Evolutionary conservation across 2,888 invertebrate species (phyloP).

Genomic region (Psococerastis gibbosa): DNA sequence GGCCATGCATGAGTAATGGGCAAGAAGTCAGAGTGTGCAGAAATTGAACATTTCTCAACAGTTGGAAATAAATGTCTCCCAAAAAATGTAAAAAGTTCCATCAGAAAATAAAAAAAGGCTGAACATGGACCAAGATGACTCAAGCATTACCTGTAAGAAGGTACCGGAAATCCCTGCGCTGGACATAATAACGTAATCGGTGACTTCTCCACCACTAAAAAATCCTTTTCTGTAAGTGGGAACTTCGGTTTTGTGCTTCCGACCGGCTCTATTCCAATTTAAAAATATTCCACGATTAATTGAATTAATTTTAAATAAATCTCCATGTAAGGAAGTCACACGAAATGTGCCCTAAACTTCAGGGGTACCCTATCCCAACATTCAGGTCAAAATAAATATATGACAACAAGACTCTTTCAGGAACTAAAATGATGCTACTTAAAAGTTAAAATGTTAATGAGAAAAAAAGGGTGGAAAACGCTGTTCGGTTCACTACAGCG

Average conservation of each 20-base stretch:
- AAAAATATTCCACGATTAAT: slow-evolving; percentile 14
- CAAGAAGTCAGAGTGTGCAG: no score
- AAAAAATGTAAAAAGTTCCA: no score
- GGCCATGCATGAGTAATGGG: no score
- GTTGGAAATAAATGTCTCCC: no score
- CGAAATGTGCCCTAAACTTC: slow-evolving; percentile 16
- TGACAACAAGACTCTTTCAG: no score
- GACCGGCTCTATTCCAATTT: slow-evolving; percentile 42
- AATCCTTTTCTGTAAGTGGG: slow-evolving; percentile 22
- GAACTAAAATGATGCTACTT: no score
- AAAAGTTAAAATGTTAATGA: no score
- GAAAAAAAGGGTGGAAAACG: no score
- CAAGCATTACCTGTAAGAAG: slow-evolving; percentile 27
- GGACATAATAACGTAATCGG: slow-evolving; percentile 28
- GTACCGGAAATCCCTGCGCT: slow-evolving; percentile 33
- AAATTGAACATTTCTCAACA: no score
- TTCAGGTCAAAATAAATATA: slow-evolving; percentile 84
- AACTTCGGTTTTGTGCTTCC: slow-evolving; percentile 49
- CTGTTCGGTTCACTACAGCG: no score
- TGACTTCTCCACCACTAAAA: slow-evolving; percentile 5
- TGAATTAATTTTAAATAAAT: no score
- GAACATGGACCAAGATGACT: not conserved
- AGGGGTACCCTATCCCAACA: slow-evolving; percentile 98
- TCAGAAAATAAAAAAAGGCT: not conserved
- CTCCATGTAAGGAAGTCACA: no score